phyloP scores from a whole-genome alignment of 1,140 invertebrate species.

The Venturia canescens region DNA sequence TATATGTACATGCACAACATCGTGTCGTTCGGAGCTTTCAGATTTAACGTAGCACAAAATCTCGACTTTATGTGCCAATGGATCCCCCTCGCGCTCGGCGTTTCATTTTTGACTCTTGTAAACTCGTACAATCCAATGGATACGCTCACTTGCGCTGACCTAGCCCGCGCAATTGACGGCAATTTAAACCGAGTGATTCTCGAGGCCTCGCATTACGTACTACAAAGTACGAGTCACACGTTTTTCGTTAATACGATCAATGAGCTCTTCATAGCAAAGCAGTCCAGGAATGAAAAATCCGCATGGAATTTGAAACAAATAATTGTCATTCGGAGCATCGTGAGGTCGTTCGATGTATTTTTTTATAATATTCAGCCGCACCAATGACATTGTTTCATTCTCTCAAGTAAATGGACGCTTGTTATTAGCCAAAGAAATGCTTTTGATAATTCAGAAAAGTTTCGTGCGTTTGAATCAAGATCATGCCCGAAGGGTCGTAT shows the following conservation, averaged over 20 bases:
- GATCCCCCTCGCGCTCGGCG: not conserved
- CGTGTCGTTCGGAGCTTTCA: not conserved
- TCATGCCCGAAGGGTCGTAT: no score
- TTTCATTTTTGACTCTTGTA: not conserved
- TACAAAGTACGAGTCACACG: constrained; percentile 21
- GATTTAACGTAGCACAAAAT: not conserved
- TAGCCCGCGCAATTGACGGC: constrained; percentile 22
- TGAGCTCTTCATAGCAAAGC: not conserved
- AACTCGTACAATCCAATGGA: not conserved
- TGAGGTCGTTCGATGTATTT: no score
- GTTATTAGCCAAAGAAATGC: no score
- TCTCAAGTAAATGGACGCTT: no score
- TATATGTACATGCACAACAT: constrained; percentile 1
- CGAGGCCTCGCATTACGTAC: constrained; percentile 22
- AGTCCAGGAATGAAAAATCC: not conserved
- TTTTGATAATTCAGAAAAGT: no score
- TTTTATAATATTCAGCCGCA: no score
- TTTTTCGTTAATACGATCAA: constrained; percentile 14
- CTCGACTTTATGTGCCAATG: constrained; percentile 18
- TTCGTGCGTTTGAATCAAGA: no score
- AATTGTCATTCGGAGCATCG: not conserved
- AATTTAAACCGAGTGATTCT: constrained; percentile 10
- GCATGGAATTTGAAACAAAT: not conserved
- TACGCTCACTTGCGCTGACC: constrained; percentile 9
- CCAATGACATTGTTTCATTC: no score